phyloP scores from a whole-genome alignment of 2,888 invertebrate species.

The Apomyelois bistriatella region DNA sequence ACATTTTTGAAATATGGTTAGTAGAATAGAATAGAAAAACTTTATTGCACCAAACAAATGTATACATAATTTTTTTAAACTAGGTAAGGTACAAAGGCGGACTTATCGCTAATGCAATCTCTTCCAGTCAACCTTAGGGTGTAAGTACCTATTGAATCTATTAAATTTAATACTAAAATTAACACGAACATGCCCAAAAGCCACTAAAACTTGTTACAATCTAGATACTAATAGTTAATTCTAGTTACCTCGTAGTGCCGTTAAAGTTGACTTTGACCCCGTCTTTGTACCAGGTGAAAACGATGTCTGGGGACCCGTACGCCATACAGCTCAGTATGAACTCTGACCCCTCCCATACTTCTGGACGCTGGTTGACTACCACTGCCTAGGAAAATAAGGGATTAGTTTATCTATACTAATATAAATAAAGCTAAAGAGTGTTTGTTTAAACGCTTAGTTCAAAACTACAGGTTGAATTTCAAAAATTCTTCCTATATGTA shows the following conservation, averaged over 20 bases:
- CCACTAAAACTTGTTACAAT: not conserved
- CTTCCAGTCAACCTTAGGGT: no score
- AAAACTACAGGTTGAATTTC: no score
- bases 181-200: not conserved
- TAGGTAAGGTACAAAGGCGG: no score
- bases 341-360: constrained; percentile 86
- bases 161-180: not conserved
- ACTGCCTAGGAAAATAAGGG: constrained; percentile 45
- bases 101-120: no score
- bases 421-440: no score
- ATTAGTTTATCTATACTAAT: not conserved
- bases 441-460: no score
- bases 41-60: no score
- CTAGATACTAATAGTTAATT: not conserved
- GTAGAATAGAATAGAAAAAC: no score
- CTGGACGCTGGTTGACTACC: constrained; percentile 65
- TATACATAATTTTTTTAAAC: no score
- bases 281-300: constrained; percentile 91
- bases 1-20: no score
- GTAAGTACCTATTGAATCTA: no score
- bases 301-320: constrained; percentile 86
- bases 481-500: no score
- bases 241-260: constrained; percentile 82
- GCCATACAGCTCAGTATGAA: constrained; percentile 89
- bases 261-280: constrained; percentile 87